Percentiles rank a stretch among this genome's conserved stretches.
Conservation (phyloP, 2,113 vertebrate species). For the Scomber colias region DNA sequence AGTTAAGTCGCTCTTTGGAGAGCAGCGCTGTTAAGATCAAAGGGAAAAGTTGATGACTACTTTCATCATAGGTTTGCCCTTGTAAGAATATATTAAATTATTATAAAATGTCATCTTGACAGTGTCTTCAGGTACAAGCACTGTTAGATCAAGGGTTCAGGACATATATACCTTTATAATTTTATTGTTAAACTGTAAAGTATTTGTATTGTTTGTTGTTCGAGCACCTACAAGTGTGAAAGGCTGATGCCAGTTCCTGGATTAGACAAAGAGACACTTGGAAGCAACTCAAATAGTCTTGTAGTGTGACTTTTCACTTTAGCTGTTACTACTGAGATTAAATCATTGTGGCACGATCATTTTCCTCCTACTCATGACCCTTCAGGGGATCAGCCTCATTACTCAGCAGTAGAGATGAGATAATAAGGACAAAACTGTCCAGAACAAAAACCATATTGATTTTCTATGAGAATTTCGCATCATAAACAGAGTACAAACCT, state of each 20-base stretch:
- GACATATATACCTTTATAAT: neutral
- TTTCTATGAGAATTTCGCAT: slow-evolving; percentile 62
- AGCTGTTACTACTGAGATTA: slow-evolving; percentile 49
- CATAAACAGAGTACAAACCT: slow-evolving; percentile 41
- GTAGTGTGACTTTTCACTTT: slow-evolving; percentile 51
- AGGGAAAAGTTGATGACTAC: slow-evolving; percentile 1
- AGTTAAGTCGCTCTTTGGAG: slow-evolving; percentile 26
- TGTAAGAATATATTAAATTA: neutral
- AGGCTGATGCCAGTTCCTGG: slow-evolving; percentile 22
- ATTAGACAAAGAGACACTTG: slow-evolving; percentile 35
- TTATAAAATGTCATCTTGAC: slow-evolving; percentile 6
- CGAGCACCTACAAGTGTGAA: slow-evolving; percentile 20
- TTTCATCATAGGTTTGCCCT: slow-evolving; percentile 5
- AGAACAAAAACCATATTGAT: slow-evolving; percentile 65
- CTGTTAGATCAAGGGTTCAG: neutral
- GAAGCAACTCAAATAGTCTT: slow-evolving; percentile 45
- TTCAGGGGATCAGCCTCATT: slow-evolving; percentile 55
- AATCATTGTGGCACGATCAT: slow-evolving; percentile 55
- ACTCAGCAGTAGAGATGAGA: slow-evolving; percentile 51
- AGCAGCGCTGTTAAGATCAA: slow-evolving; percentile 12
- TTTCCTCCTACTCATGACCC: slow-evolving; percentile 30
- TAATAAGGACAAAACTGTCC: slow-evolving; percentile 66
- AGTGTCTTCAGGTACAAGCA: neutral
- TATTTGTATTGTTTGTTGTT: neutral
- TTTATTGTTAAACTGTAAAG: slow-evolving; percentile 1